phyloP scores from a whole-genome alignment of 2,113 vertebrate species.

The Pelodiscus sinensis region DNA sequence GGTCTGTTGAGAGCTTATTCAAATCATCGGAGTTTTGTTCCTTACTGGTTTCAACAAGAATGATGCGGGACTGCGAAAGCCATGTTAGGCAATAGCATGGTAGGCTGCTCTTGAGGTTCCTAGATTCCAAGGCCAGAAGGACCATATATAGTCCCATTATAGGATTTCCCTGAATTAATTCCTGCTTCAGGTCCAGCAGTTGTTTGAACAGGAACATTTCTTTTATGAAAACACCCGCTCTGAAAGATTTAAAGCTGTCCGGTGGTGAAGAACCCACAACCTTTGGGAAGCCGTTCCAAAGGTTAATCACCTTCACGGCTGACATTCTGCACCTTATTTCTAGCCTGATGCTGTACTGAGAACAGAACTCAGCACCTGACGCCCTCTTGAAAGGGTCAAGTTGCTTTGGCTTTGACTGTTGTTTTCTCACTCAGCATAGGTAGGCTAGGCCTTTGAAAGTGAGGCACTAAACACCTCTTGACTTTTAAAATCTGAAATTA shows the following conservation, averaged over 20 bases:
- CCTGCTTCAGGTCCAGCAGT: neutral
- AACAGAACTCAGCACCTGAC: neutral
- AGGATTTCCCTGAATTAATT: neutral
- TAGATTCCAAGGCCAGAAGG: neutral
- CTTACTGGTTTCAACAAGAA: neutral
- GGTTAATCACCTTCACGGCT: neutral
- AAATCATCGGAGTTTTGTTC: neutral
- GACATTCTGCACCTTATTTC: neutral
- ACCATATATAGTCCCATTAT: neutral
- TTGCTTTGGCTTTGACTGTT: neutral
- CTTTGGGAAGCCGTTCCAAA: neutral
- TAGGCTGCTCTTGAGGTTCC: neutral
- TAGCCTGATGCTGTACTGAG: neutral
- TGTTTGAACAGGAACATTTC: neutral
- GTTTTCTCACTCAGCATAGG: neutral
- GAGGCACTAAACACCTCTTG: neutral
- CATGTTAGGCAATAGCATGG: neutral
- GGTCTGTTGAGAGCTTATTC: neutral
- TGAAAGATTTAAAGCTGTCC: neutral
- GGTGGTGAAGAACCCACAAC: neutral
- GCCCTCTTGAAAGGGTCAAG: neutral
- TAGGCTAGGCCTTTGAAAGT: neutral
- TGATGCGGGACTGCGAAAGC: neutral
- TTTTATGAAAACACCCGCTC: neutral
- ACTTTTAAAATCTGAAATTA: slow-evolving; percentile 26